Evolutionary conservation across 2,888 invertebrate species (phyloP).

Genomic region (Hofmannophila pseudospretella): DNA sequence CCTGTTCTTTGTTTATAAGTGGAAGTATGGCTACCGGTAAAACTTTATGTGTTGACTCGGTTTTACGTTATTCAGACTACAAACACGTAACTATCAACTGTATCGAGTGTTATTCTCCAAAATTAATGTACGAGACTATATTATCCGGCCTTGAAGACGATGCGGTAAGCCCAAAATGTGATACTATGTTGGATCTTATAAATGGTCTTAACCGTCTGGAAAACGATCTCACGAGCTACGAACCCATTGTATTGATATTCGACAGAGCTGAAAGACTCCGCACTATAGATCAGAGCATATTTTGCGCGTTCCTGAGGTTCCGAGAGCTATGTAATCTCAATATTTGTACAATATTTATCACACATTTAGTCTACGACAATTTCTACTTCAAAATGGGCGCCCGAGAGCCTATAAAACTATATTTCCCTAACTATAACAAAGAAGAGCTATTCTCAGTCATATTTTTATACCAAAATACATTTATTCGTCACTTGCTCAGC

Average conservation of each 20-base stretch:
- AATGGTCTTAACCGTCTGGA: conserved; percentile 58
- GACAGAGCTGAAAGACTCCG: conserved; percentile 90
- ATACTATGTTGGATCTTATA: conserved; percentile 83
- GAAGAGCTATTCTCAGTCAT: conserved; percentile 79
- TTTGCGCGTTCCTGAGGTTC: conserved; percentile 84
- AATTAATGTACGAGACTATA: conserved; percentile 87
- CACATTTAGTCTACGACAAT: conserved; percentile 89
- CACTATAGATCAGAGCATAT: conserved; percentile 84
- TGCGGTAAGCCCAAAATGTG: conserved; percentile 75
- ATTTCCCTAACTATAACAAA: conserved; percentile 89
- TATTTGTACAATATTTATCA: conserved; percentile 86
- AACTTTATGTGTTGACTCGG: conserved; percentile 80
- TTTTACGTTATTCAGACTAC: conserved; percentile 78
- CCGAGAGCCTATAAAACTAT: conserved; percentile 83
- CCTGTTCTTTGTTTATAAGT: conserved; percentile 84
- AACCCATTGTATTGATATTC: conserved; percentile 82
- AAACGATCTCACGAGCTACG: conserved; percentile 30
- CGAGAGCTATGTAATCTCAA: conserved; percentile 84
- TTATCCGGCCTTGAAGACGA: conserved; percentile 77
- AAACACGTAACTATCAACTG: conserved; percentile 85
- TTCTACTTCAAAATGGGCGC: conserved; percentile 84
- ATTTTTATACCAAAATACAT: conserved; percentile 51
- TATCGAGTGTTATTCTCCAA: conserved; percentile 87
- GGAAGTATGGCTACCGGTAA: conserved; percentile 93
- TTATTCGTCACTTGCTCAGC: conserved; percentile 43